Evolutionary conservation across 2,888 invertebrate genomes (phyloP), one percentile per base, ranked within the genome.

Genomic region (Mallateleia sp.): DNA sequence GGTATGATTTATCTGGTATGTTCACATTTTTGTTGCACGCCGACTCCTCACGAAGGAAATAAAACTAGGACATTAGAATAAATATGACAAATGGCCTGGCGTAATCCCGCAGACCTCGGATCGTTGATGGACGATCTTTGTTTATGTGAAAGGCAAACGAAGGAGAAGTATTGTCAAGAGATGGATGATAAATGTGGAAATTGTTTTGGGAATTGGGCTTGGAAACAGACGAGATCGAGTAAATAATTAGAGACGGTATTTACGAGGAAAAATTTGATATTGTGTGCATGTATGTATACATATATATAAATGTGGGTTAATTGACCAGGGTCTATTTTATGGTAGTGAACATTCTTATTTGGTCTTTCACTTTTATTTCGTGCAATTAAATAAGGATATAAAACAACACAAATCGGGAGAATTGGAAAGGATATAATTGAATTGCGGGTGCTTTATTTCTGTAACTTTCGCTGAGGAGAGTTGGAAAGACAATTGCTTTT

Each of bases 241-340:
- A 32, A 60, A 60, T 60, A 20, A 60, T 38, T 60, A 32, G 60
- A 38, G 34, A 38, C 15, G 8, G 34, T 34, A 60, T 60, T 32
- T 56, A 56, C 34, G 60, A 60, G 34, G 22, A n/a, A n/a, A n/a
- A n/a, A n/a, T n/a, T n/a, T n/a, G n/a, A n/a, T n/a, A n/a, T n/a
- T n/a, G n/a, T n/a, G n/a, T n/a, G n/a, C n/a, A n/a, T n/a, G n/a
- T n/a, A n/a, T n/a, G n/a, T n/a, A n/a, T 18, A 28, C 8, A 66
- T 47, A 20, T 24, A 50, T 28, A 38, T 25, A 32, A 47, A 66
- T 47, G 32, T 66, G 45, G 50, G 50, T 50, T 66, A 50, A 66
- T 66, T 66, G 66, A 50, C 32, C 50, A 47, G n/a, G n/a, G 28
- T 66, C 32, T 45, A 32, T 66, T 66, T 66, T 50, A 47, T 66